A percentile compares a stretch with the other conserved stretches of the same genome.
Evolutionary conservation across 2,888 invertebrate genomes (phyloP).

Genomic region (Platypus cylindrus): DNA sequence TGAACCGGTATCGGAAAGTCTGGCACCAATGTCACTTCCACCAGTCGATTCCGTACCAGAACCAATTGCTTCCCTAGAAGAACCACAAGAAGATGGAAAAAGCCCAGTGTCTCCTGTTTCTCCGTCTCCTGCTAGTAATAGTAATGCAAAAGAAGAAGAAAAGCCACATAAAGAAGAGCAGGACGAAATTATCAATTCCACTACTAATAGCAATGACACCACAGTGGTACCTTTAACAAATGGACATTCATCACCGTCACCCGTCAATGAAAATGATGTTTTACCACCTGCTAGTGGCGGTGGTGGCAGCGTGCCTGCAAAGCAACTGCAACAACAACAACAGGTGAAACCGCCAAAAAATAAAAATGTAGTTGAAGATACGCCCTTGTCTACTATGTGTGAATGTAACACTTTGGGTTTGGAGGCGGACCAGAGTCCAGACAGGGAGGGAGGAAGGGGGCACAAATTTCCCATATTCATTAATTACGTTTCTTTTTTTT

Average conservation of each 20-base stretch:
- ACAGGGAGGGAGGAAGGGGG: no score
- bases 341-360: constrained; percentile 28
- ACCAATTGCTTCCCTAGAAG: constrained; percentile 25
- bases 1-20: constrained; percentile 30
- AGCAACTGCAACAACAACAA: no score
- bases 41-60: constrained; percentile 34
- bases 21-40: constrained; percentile 34
- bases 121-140: no score
- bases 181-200: no score
- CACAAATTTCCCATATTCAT: constrained; percentile 1
- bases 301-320: no score
- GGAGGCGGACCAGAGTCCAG: constrained; percentile 7
- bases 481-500: not conserved
- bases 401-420: constrained; percentile 13
- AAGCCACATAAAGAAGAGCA: not conserved
- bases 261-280: constrained; percentile 33
- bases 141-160: no score
- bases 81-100: constrained; percentile 8
- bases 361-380: constrained; percentile 10
- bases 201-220: no score
- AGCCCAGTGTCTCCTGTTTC: constrained; percentile 4
- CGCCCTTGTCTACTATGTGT: constrained; percentile 8
- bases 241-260: constrained; percentile 30
- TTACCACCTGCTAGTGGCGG: constrained; percentile 43
- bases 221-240: constrained; percentile 27